A percentile compares a stretch with the other conserved stretches of the same genome.
phyloP scores from a whole-genome alignment of 2,797 vertebrate genomes.

The Poeciliopsis infans region DNA sequence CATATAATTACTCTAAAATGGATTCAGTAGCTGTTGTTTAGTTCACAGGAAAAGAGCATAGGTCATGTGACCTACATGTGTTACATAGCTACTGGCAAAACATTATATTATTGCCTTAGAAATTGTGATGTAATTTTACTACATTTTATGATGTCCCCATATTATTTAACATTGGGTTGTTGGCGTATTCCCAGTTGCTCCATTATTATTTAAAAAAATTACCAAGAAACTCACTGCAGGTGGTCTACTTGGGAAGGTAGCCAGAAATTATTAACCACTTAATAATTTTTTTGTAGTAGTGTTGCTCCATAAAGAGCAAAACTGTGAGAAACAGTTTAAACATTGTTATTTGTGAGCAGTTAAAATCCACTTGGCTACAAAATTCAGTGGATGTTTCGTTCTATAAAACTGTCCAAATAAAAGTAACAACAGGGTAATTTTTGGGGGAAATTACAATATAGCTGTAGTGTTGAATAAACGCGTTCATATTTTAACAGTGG shows the following conservation, averaged over 20 bases:
- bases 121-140: not conserved
- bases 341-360: not conserved
- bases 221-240: not conserved
- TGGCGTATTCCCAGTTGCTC: not conserved
- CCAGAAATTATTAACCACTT: not conserved
- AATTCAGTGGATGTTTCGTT: not conserved
- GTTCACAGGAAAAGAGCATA: not conserved
- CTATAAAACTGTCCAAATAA: conserved; percentile 1
- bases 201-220: not conserved
- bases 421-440: not conserved
- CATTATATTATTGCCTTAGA: not conserved
- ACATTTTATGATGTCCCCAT: not conserved
- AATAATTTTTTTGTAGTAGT: not conserved
- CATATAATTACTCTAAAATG: not conserved
- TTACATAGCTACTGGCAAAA: not conserved
- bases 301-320: not conserved
- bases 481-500: not conserved
- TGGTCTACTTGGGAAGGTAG: not conserved
- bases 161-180: not conserved
- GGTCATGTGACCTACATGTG: not conserved
- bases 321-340: not conserved
- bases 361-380: not conserved
- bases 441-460: not conserved
- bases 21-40: not conserved
- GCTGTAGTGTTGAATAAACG: not conserved